Evolutionary conservation across 2,113 vertebrate genomes (phyloP).

Genomic region (Campylorhamphus procurvoides): DNA sequence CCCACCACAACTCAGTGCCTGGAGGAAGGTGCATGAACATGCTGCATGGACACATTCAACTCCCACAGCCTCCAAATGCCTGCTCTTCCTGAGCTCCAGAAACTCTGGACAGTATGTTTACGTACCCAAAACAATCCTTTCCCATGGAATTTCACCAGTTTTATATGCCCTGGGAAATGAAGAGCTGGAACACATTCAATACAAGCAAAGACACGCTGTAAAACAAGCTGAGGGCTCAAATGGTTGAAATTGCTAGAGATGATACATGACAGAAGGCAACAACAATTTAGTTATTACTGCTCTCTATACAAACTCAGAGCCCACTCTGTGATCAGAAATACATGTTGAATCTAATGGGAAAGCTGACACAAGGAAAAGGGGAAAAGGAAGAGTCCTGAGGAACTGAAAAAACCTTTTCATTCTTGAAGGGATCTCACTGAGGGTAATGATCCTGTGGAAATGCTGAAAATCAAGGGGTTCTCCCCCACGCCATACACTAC

Average conservation of each 20-base stretch:
- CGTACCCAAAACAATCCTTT: conserved; percentile 60
- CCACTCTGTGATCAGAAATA: background rate
- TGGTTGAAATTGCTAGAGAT: conserved; percentile 28
- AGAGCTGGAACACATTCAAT: conserved; percentile 73
- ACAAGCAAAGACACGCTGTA: conserved; percentile 69
- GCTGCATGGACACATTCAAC: background rate
- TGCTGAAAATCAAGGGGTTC: background rate
- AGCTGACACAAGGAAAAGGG: background rate
- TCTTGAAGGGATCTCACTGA: background rate
- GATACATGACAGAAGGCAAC: conserved; percentile 11
- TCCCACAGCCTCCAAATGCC: background rate
- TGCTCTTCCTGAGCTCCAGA: conserved; percentile 37
- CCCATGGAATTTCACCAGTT: conserved; percentile 78
- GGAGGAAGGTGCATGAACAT: background rate
- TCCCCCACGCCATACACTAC: background rate
- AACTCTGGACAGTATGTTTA: conserved; percentile 61
- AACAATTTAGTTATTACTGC: background rate
- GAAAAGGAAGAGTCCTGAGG: background rate
- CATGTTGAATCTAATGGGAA: background rate
- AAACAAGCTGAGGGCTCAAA: conserved; percentile 54
- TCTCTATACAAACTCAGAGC: background rate
- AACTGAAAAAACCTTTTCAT: background rate
- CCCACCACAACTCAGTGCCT: background rate
- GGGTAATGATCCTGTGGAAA: background rate
- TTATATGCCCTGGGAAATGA: conserved; percentile 73